These are phyloP conservation scores for Alouatta palliata DNA, from an alignment of 2,113 vertebrate genomes.

Conservation along the genomic window DNA sequence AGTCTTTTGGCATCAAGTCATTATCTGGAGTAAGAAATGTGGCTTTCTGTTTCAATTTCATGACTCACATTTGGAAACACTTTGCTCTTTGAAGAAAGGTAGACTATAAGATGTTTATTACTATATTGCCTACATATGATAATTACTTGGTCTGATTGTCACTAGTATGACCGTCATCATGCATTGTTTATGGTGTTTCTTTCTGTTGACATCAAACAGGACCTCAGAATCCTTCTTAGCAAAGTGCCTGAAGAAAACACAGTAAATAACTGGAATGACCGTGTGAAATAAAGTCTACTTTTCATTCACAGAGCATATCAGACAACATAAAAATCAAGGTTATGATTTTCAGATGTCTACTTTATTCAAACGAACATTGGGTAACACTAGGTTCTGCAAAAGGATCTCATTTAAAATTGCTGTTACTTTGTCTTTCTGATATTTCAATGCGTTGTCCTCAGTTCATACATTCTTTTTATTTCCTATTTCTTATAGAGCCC, in stretches of 20 bases:
- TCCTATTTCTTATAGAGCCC: neutral
- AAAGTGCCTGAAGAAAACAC: neutral
- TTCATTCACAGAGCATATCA: neutral
- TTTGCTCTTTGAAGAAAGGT: slow-evolving; percentile 29
- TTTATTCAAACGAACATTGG: neutral
- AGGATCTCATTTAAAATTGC: neutral
- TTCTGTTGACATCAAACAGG: neutral
- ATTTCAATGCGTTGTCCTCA: neutral
- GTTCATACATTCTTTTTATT: neutral
- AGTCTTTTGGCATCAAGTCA: slow-evolving; percentile 47
- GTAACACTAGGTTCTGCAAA: neutral
- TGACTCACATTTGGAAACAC: neutral
- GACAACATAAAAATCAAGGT: neutral
- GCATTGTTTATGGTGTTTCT: neutral
- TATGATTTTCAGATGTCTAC: neutral
- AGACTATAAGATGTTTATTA: neutral
- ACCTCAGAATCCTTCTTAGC: neutral
- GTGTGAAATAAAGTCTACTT: neutral
- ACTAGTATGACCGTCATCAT: neutral
- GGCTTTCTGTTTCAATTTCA: slow-evolving; percentile 35
- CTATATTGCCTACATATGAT: neutral
- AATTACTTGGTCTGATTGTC: neutral
- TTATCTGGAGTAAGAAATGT: slow-evolving; percentile 10
- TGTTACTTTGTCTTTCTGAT: neutral
- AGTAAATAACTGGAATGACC: neutral